Percentiles rank a stretch among this genome's conserved stretches.
Conservation (phyloP, 2,113 vertebrate species). For the Melanerpes formicivorus region DNA sequence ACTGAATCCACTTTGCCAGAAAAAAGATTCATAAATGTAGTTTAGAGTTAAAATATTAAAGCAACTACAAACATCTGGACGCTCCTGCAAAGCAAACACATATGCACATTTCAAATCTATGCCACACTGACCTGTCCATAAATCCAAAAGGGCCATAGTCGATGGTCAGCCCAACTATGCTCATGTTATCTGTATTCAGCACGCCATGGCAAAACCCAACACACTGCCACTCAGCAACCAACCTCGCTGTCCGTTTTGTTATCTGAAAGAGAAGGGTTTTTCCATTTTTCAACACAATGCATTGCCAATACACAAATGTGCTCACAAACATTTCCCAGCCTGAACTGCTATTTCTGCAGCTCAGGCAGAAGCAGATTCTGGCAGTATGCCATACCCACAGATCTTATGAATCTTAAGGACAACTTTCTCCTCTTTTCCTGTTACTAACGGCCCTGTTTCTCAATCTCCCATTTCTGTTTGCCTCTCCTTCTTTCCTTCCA, state of each 20-base stretch:
- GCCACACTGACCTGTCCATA: conserved; percentile 88
- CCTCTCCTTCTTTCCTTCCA: not conserved
- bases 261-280: conserved; percentile 73
- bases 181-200: conserved; percentile 99
- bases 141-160: conserved; percentile 98
- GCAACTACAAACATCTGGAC: not conserved
- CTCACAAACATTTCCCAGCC: not conserved
- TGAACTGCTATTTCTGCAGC: not conserved
- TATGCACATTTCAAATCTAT: fast-evolving
- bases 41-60: not conserved
- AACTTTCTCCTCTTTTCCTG: not conserved
- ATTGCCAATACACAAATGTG: not conserved
- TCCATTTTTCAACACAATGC: not conserved
- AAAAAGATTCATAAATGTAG: not conserved
- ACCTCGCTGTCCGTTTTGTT: conserved; percentile 83
- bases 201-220: conserved; percentile 97
- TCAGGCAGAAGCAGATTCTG: not conserved
- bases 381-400: not conserved
- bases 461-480: not conserved
- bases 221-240: conserved; percentile 97
- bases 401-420: not conserved
- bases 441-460: not conserved
- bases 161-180: conserved; percentile 91
- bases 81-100: not conserved
- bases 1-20: not conserved